Base-by-base conservation (phyloP, 1,140 invertebrate genomes). In the Zaprionus nigranus region DNA sequence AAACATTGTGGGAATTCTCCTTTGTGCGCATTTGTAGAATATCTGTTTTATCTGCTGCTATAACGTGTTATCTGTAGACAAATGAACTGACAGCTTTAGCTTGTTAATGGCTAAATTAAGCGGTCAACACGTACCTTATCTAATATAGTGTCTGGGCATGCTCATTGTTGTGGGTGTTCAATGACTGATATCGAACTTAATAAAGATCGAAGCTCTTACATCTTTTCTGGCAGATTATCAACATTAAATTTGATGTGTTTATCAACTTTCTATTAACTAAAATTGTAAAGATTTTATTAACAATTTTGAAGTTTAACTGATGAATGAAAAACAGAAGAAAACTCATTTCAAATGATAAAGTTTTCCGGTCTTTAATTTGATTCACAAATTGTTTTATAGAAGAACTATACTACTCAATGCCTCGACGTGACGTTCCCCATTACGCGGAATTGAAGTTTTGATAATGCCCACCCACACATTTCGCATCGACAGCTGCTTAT, bases 81-180 rank as follows among this genome's bases (percentile, higher is more conserved):
- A 59, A 40, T 54, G 34, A 66, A 12, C 56, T 12, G 38, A 46
- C 49, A 17, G 46, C 11, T 26, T 11, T 54, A 60, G 43, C 56
- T 53, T 34, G 28, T 20, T 54, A 30, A 40, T 40, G 38, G 46
- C 34, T 49, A n/a, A 34, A 61, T 68, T 11, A 59, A 68, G 49
- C 7, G 17, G 12, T 34, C 36, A 43, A 13, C 46, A 24, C 20
- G 9, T 13, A 22, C 1, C 5, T 51, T 51, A 51, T 51, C 46
- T 51, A 24, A 13, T 51, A 17, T 51, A 51, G 12, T 51, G 11
- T 20, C 17, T 20, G 20, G 17, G 0, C n/a, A 20, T 2, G 17
- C 11, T 1, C 9, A 24, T 24, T 22, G 46, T 20, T 24, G 11
- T 51, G 12, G 46, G 9, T 51, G 46, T 22, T 51, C 46, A 22